Base-by-base conservation (phyloP, 2,888 invertebrate species). In the Nomada fucata region DNA sequence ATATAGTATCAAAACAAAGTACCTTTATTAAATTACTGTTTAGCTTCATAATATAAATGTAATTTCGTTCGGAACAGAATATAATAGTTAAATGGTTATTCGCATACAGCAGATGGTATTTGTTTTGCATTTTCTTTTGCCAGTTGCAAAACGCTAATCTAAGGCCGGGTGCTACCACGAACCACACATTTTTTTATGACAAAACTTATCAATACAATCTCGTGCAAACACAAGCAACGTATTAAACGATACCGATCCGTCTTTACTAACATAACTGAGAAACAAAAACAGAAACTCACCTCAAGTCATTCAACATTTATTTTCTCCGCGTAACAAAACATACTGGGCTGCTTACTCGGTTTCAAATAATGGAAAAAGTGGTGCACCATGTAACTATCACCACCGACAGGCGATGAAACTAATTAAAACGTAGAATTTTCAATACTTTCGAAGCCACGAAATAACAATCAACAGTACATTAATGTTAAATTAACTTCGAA, bases 41-140 rank as follows among this genome's bases (percentile, higher is more conserved):
- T 60, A 70, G 60, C 59, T 64, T 63, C 57, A 73, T 77, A 76
- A 80, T 65, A 74, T 80, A 77, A 29, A 65, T 64, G 70, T 47
- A 84, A 84, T 84, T 36, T 36, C 26, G 47, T 50, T 79, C 52
- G 11, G 53, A 83, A 83, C 76, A 79, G 53, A 84, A 80, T 74
- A 23, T 59, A 71, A 50, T 61, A 67, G 77, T 55, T 60, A 81
- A 85, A 68, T 71, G 47, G 76, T 77, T 71, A 87, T 83, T 82
- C 78, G 86, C 79, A 85, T 83, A 87, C 83, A 87, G 55, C 36
- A 64, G 63, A 26, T 72, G 61, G 60, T 78, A 65, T 18, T 70
- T 63, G 42, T 67, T 70, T 42, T 53, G 44, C 23, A 10, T 65
- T 59, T 44, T 10, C 11, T 65, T 69, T 67, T 44, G 68, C 26